phyloP scores from a whole-genome alignment of 2,888 invertebrate species.

The Alloscopus bannaensis region DNA sequence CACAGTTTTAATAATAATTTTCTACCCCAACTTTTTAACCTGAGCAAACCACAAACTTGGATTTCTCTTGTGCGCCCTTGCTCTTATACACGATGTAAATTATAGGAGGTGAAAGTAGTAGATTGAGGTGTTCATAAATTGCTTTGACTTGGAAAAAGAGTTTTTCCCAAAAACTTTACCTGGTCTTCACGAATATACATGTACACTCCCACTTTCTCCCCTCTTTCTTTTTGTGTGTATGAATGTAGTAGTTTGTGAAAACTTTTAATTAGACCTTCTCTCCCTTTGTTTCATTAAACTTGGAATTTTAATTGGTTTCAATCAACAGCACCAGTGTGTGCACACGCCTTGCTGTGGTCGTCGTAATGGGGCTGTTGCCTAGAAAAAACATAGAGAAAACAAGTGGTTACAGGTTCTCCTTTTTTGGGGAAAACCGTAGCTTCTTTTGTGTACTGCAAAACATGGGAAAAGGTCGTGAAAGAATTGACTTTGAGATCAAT shows the following conservation, averaged over 20 bases:
- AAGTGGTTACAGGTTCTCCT: neutral
- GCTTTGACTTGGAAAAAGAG: slow-evolving; percentile 38
- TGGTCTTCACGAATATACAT: neutral
- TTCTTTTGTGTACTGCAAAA: slow-evolving; percentile 16
- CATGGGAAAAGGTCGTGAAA: slow-evolving; percentile 55
- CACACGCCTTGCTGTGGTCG: no score
- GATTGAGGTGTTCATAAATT: slow-evolving; percentile 57
- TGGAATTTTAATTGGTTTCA: slow-evolving; percentile 65
- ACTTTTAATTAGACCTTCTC: slow-evolving; percentile 64
- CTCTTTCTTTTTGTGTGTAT: slow-evolving; percentile 45
- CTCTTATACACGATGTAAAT: slow-evolving; percentile 39
- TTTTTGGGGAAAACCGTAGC: neutral
- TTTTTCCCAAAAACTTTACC: neutral
- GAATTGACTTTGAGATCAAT: slow-evolving; percentile 60
- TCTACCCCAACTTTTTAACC: slow-evolving; percentile 29
- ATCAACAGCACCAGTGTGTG: slow-evolving; percentile 63
- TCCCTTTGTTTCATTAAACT: slow-evolving; percentile 65
- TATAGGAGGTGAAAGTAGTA: slow-evolving; percentile 41
- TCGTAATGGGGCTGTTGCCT: slow-evolving; percentile 7
- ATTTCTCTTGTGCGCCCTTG: slow-evolving; percentile 4
- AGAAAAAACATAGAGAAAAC: slow-evolving; percentile 9
- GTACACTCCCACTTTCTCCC: slow-evolving; percentile 6
- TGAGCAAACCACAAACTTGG: slow-evolving; percentile 8
- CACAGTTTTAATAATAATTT: slow-evolving; percentile 49
- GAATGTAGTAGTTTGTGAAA: slow-evolving; percentile 59